Percentiles rank a stretch among this genome's conserved stretches.
These are phyloP conservation scores for Sminthopsis crassicaudata DNA, from an alignment of 2,113 vertebrate genomes.

Conservation along the genomic window DNA sequence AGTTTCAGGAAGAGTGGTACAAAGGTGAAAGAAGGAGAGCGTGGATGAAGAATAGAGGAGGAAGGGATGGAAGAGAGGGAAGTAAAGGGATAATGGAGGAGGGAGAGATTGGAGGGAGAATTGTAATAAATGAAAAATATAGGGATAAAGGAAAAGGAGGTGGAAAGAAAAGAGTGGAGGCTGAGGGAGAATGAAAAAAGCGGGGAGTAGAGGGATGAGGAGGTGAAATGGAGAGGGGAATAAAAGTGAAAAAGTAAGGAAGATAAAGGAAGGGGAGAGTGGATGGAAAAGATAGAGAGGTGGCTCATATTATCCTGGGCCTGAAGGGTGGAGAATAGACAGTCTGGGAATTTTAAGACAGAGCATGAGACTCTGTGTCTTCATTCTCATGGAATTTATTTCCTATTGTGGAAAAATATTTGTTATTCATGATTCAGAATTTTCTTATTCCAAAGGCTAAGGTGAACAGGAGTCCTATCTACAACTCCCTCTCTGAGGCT, in stretches of 20 bases:
- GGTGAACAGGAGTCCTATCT: background rate
- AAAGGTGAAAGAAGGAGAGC: background rate
- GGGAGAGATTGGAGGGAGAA: background rate
- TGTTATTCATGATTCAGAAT: conserved; percentile 3
- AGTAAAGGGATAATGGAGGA: background rate
- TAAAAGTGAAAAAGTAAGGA: no score
- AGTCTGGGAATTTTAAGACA: background rate
- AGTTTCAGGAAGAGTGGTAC: background rate
- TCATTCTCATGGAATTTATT: conserved; percentile 1
- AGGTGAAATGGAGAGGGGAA: background rate
- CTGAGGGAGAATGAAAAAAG: background rate
- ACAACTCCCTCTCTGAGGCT: background rate
- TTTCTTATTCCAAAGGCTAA: background rate
- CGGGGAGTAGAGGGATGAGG: background rate
- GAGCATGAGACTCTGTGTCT: conserved; percentile 42
- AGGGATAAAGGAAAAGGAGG: background rate
- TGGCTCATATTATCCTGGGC: background rate
- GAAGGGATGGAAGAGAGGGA: background rate
- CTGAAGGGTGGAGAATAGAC: background rate
- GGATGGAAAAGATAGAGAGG: background rate
- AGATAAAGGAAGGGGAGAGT: background rate
- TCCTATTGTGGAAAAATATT: conserved; percentile 33
- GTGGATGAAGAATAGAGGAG: background rate
- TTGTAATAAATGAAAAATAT: background rate
- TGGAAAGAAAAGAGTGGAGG: background rate